A percentile compares a stretch with the other conserved stretches of the same genome.
Conservation (phyloP, 2,888 invertebrate genomes). For the Erpobdella octoculata region DNA sequence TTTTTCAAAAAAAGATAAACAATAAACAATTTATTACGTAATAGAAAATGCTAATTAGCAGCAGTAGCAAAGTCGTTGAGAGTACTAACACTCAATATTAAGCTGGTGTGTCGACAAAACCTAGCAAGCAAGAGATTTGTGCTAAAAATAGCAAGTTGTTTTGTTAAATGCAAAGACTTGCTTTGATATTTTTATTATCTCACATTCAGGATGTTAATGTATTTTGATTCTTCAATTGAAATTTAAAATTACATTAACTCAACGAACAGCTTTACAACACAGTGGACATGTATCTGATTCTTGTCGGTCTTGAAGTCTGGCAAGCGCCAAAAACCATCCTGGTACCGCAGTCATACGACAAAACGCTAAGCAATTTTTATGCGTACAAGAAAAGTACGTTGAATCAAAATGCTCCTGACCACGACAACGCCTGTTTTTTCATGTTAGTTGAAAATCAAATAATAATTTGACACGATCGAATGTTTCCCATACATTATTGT, state of each 20-base stretch:
- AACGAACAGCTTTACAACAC: background rate
- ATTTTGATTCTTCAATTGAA: too few relatives aligned
- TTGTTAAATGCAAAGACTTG: too few relatives aligned
- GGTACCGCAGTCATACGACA: background rate
- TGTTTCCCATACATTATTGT: background rate
- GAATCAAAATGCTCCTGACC: background rate
- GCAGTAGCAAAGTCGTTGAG: too few relatives aligned
- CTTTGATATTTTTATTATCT: background rate
- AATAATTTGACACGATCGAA: background rate
- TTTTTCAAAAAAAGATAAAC: too few relatives aligned
- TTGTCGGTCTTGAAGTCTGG: background rate
- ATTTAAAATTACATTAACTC: too few relatives aligned
- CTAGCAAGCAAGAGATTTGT: too few relatives aligned
- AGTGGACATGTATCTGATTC: background rate
- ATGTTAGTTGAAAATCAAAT: background rate
- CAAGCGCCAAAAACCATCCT: background rate
- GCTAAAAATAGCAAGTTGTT: too few relatives aligned
- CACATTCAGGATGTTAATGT: too few relatives aligned
- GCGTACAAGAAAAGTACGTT: background rate
- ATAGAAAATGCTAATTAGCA: too few relatives aligned
- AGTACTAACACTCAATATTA: too few relatives aligned
- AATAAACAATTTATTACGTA: too few relatives aligned
- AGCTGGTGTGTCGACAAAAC: too few relatives aligned
- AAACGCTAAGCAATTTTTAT: background rate
- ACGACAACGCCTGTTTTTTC: constrained; percentile 5